A percentile compares a stretch with the other conserved stretches of the same genome.
These are phyloP conservation scores for Hypomecis punctinalis DNA, from an alignment of 2,888 invertebrate species.

Conservation along the genomic window DNA sequence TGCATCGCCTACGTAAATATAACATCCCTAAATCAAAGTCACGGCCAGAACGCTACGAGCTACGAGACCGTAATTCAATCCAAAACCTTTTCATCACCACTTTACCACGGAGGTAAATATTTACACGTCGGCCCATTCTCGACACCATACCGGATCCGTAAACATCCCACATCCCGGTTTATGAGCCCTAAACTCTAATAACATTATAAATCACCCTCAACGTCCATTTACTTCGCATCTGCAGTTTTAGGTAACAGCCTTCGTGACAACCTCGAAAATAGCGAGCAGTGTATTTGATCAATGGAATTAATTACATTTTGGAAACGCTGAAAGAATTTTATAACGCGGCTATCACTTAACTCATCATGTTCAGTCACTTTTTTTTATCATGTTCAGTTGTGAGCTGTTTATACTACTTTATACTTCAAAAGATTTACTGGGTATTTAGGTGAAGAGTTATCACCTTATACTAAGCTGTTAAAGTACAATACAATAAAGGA, in stretches of 20 bases:
- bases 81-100: slow-evolving; percentile 14
- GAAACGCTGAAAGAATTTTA: too few relatives aligned
- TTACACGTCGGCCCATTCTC: slow-evolving; percentile 6
- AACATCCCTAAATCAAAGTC: slow-evolving; percentile 10
- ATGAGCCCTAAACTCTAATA: slow-evolving; percentile 8
- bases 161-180: slow-evolving; percentile 37
- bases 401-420: too few relatives aligned
- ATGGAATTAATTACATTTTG: too few relatives aligned
- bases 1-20: background rate
- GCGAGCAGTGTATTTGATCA: background rate
- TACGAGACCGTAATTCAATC: background rate
- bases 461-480: too few relatives aligned
- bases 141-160: slow-evolving; percentile 20
- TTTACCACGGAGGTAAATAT: slow-evolving; percentile 16
- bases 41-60: background rate
- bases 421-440: too few relatives aligned
- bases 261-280: background rate
- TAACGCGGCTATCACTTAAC: too few relatives aligned
- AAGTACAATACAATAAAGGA: too few relatives aligned
- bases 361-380: too few relatives aligned
- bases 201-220: slow-evolving; percentile 11
- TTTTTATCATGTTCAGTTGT: too few relatives aligned
- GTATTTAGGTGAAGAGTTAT: too few relatives aligned
- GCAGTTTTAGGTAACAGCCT: background rate
- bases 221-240: slow-evolving; percentile 21